A percentile compares a stretch with the other conserved stretches of the same genome.
These are phyloP conservation scores for Prionailurus viverrinus DNA, from an alignment of 2,113 vertebrate species.

Conservation along the genomic window DNA sequence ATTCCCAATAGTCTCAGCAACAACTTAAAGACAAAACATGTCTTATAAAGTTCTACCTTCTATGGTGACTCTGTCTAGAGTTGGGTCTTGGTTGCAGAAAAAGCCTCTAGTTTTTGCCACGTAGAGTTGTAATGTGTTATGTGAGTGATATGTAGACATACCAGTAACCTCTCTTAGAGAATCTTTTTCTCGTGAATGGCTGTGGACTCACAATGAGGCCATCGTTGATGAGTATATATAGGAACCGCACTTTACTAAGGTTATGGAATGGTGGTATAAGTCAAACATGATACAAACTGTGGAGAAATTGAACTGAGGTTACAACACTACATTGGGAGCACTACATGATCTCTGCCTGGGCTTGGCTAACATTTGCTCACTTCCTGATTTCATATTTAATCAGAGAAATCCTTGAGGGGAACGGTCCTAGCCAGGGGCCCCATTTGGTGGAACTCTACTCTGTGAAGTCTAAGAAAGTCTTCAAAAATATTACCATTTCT, in stretches of 20 bases:
- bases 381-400: constrained; percentile 46
- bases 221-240: constrained; percentile 31
- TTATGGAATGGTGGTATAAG: background rate
- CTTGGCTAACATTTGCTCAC: background rate
- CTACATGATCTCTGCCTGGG: background rate
- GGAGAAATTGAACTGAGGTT: constrained; percentile 46
- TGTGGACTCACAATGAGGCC: constrained; percentile 22
- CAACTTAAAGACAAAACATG: background rate
- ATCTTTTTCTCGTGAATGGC: constrained; percentile 46
- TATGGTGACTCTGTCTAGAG: background rate
- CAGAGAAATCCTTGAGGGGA: background rate
- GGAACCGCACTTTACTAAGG: background rate
- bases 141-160: background rate
- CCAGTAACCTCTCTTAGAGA: background rate
- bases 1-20: constrained; percentile 1
- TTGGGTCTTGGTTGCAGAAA: background rate
- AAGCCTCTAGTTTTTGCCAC: background rate
- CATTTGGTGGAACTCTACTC: background rate
- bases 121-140: background rate
- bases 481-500: constrained; percentile 1
- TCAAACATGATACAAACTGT: constrained; percentile 47
- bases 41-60: background rate
- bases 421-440: background rate
- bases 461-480: background rate
- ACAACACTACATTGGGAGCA: background rate